Conservation (phyloP, 2,113 vertebrate species). For the Globicephala melas region DNA sequence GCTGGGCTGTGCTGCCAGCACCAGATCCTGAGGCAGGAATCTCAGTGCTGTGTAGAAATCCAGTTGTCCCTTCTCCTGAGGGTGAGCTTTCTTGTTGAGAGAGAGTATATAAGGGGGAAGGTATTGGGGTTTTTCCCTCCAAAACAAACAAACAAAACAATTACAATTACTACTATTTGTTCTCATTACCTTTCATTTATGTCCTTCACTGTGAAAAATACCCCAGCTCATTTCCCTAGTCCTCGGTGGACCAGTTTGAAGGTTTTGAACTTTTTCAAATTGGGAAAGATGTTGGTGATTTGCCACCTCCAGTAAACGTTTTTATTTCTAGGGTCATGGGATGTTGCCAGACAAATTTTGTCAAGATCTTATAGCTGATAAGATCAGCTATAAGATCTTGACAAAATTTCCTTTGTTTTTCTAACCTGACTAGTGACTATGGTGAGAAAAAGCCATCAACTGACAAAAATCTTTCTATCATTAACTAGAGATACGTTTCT, state of each 20-base stretch:
- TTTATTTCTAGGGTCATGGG: background rate
- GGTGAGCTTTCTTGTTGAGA: background rate
- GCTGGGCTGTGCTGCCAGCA: rapidly evolving
- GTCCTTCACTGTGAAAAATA: background rate
- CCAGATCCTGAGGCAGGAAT: rapidly evolving
- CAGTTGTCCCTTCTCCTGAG: background rate
- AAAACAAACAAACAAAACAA: background rate
- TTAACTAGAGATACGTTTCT: background rate
- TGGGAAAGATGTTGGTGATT: background rate
- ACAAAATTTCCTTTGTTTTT: background rate
- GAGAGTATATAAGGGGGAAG: background rate
- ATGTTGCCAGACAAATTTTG: background rate
- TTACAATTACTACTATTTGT: background rate
- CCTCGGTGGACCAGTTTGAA: background rate
- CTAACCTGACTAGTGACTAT: background rate
- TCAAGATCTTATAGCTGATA: background rate
- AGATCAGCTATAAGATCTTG: too few species aligned
- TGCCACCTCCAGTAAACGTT: background rate
- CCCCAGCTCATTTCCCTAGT: background rate
- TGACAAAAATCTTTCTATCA: background rate
- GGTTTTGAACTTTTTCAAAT: background rate
- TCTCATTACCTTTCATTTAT: background rate
- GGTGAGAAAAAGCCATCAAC: background rate
- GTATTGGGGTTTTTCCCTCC: background rate
- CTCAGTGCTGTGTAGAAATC: background rate